Percentiles rank a stretch among this genome's conserved stretches.
phyloP scores from a whole-genome alignment of 1,140 invertebrate genomes.

The Meloidogyne chitwoodi region DNA sequence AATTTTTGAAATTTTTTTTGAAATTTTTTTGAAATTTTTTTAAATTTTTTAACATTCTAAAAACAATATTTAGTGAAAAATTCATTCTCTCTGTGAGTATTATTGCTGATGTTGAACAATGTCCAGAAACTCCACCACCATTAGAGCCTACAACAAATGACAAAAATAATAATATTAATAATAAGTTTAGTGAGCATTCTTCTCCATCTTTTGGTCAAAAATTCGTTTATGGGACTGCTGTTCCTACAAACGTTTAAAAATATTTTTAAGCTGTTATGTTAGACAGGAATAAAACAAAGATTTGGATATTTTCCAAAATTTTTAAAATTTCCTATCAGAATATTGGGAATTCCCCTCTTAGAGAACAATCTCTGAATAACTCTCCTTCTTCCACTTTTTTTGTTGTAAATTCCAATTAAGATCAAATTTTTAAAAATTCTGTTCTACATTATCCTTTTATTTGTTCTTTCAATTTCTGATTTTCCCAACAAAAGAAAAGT shows the following conservation, averaged over 20 bases:
- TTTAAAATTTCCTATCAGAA: no score
- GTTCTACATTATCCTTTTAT: no score
- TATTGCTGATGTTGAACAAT: slow-evolving; percentile 58
- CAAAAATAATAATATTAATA: neutral
- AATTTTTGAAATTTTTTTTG: neutral
- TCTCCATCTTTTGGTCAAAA: neutral
- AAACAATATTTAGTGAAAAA: slow-evolving; percentile 55
- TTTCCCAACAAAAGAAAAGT: no score
- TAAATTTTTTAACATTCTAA: no score
- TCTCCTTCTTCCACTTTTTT: no score
- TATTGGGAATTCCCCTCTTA: no score
- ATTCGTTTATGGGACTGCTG: slow-evolving; percentile 31
- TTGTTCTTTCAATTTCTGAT: no score
- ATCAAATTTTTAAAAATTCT: no score
- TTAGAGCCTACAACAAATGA: slow-evolving; percentile 31
- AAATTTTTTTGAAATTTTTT: neutral
- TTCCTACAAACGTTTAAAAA: slow-evolving; percentile 49
- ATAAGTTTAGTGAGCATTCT: neutral
- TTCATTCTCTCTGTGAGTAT: slow-evolving; percentile 58
- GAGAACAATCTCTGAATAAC: no score
- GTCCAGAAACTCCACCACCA: slow-evolving; percentile 56
- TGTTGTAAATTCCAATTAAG: neutral
- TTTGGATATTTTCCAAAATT: neutral
- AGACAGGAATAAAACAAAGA: neutral
- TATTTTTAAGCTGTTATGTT: neutral